Evolutionary conservation across 2,888 invertebrate species (phyloP).

Genomic region (Diploptera punctata): DNA sequence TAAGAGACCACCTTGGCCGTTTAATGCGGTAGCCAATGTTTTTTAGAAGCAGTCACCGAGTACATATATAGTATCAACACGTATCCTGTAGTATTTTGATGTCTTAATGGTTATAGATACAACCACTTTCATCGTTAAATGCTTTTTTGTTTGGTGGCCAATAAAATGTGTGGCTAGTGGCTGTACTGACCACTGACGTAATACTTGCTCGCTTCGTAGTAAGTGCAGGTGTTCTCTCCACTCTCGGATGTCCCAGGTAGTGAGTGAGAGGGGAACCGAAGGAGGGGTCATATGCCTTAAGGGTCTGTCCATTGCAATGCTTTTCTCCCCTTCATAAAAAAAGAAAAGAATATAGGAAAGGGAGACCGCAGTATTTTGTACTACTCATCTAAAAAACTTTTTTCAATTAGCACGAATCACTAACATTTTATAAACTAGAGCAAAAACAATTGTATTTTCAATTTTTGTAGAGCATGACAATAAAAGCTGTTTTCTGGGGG

Average conservation of each 20-base stretch:
- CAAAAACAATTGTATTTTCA: too few species aligned
- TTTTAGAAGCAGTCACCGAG: too few species aligned
- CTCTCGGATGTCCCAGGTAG: conserved; percentile 13
- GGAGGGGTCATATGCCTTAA: conserved; percentile 5
- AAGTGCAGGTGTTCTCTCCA: conserved; percentile 21
- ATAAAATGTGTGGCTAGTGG: conserved; percentile 13
- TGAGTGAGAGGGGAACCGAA: neutral
- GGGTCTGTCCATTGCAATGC: conserved; percentile 28
- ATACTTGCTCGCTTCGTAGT: neutral
- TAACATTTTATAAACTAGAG: too few species aligned
- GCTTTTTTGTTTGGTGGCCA: conserved; percentile 12
- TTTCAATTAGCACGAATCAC: too few species aligned
- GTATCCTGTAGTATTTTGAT: neutral
- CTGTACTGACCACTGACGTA: conserved; percentile 23
- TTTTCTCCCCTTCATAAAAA: conserved; percentile 1
- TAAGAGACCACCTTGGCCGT: too few species aligned
- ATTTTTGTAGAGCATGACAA: too few species aligned
- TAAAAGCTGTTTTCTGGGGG: too few species aligned
- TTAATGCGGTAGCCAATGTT: too few species aligned
- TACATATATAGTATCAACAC: too few species aligned
- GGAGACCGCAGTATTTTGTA: neutral
- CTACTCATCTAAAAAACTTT: conserved; percentile 1
- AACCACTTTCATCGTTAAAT: neutral
- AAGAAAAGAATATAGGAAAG: neutral
- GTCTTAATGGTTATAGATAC: conserved; percentile 10